Percentiles rank a stretch among this genome's conserved stretches.
Evolutionary conservation across 2,113 vertebrate genomes (phyloP).

Genomic region (Megaleporinus macrocephalus): DNA sequence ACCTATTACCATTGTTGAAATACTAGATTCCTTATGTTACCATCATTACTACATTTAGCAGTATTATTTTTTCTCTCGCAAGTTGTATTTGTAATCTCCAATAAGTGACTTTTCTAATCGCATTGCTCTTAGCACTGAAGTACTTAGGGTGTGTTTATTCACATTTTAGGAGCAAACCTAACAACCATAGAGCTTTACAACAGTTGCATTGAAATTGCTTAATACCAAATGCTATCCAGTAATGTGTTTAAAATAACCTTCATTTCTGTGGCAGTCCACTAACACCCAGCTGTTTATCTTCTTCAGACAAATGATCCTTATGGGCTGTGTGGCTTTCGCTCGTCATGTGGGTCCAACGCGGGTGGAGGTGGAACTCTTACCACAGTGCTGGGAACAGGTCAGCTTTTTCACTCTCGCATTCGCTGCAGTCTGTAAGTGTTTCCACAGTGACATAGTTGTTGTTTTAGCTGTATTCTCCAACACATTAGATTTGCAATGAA

Average conservation of each 20-base stretch:
- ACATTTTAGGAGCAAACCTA: no score
- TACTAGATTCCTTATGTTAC: no score
- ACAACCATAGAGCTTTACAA: not conserved
- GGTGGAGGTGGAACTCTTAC: slow-evolving; percentile 95
- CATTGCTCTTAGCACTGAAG: no score
- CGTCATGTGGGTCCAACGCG: slow-evolving; percentile 95
- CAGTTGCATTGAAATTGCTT: not conserved
- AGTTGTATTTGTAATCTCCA: no score
- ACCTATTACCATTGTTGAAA: no score
- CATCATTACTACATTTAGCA: no score
- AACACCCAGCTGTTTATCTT: slow-evolving; percentile 25
- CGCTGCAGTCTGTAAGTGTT: not conserved
- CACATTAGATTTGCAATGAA: not conserved
- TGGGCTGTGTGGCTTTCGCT: slow-evolving; percentile 96
- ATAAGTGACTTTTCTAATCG: no score
- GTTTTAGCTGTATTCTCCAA: not conserved
- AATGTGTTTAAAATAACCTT: slow-evolving; percentile 6
- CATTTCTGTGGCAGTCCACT: slow-evolving; percentile 5
- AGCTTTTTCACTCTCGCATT: slow-evolving; percentile 20
- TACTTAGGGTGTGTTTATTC: no score
- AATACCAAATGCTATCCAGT: not conserved
- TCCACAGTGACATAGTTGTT: not conserved
- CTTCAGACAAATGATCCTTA: slow-evolving; percentile 96
- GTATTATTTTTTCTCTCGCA: no score
- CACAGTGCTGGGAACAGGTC: slow-evolving; percentile 99